Evolutionary conservation across 2,797 vertebrate genomes (phyloP).

Genomic region (Urosaurus nigricauda): DNA sequence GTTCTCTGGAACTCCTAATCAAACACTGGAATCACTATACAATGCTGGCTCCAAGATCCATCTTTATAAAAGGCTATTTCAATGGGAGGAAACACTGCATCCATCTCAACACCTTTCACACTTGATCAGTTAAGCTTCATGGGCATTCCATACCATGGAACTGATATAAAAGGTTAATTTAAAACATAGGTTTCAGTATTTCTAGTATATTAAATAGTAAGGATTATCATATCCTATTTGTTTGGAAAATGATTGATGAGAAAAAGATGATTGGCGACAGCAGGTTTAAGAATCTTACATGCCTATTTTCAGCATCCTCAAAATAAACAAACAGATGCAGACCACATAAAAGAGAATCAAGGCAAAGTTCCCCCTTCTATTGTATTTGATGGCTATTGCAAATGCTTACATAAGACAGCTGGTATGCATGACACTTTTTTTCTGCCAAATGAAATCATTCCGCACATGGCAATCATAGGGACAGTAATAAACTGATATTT

Average conservation of each 20-base stretch:
- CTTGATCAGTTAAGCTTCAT: too few species aligned
- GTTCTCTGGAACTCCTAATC: too few species aligned
- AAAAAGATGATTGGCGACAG: constrained; percentile 16
- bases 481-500: not conserved
- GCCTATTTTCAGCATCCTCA: not conserved
- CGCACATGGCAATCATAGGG: constrained; percentile 21
- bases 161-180: not conserved
- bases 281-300: not conserved
- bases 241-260: not conserved
- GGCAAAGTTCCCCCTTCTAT: constrained; percentile 13
- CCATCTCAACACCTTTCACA: not conserved
- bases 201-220: not conserved
- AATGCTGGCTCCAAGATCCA: too few species aligned
- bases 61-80: too few species aligned
- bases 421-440: constrained; percentile 25
- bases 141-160: not conserved
- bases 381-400: constrained; percentile 34
- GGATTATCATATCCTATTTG: not conserved
- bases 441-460: constrained; percentile 44
- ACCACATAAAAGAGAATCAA: not conserved
- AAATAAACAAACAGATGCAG: not conserved
- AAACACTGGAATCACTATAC: too few species aligned
- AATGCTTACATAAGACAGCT: constrained; percentile 24
- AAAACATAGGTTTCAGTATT: not conserved
- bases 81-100: not conserved